Evolutionary conservation across 2,888 invertebrate species (phyloP), one percentile per base, ranked within the genome.

Genomic region (Ctenicera cuprea): DNA sequence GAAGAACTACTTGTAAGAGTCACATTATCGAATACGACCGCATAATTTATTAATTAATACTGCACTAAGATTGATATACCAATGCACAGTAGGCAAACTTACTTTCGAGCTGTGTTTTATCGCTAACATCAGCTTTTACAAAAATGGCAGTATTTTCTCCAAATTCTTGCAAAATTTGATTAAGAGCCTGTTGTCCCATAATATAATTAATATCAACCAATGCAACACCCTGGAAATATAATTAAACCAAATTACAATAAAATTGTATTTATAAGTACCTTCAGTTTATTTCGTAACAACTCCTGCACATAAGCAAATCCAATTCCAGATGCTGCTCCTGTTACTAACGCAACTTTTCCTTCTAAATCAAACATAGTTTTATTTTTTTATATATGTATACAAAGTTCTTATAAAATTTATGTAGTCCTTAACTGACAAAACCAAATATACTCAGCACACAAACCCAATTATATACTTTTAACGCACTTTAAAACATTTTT

Each of bases 31-130:
- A n/a, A n/a, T n/a, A n/a, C n/a, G n/a, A n/a, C n/a, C n/a, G n/a
- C n/a, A n/a, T n/a, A n/a, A n/a, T n/a, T n/a, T n/a, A n/a, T n/a
- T n/a, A n/a, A n/a, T n/a, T n/a, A n/a, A n/a, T n/a, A n/a, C n/a
- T n/a, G n/a, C n/a, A n/a, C n/a, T n/a, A n/a, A n/a, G n/a, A n/a
- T n/a, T n/a, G n/a, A n/a, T n/a, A n/a, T n/a, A n/a, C n/a, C n/a
- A n/a, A n/a, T n/a, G n/a, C n/a, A n/a, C n/a, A n/a, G n/a, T n/a
- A n/a, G n/a, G n/a, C n/a, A n/a, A n/a, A 78, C 82, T 84, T 85
- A 93, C 93, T 92, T 89, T 93, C 93, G 80, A 92, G 91, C 84
- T 93, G 92, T 16, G 91, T 90, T 81, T 91, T 92, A 84, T 93
- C 92, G 0, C 93, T 93, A 76, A 93, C 93, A 83, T 93, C 93